phyloP scores from a whole-genome alignment of 2,113 vertebrate species.

The Thamnaconus septentrionalis region DNA sequence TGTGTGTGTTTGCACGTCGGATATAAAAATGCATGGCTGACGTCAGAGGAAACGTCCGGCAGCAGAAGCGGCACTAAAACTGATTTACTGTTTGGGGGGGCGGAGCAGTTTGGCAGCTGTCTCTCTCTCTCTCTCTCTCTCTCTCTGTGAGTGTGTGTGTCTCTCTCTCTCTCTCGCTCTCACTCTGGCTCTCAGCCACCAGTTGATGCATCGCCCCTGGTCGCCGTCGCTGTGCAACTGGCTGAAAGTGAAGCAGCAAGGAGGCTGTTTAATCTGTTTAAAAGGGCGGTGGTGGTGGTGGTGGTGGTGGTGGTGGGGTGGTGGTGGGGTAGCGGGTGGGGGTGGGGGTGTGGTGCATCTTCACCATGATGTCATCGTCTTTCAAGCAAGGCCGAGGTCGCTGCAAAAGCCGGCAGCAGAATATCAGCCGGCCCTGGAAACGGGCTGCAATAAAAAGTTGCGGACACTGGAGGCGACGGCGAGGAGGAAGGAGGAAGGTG shows the following conservation, averaged over 20 bases:
- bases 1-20: constrained; percentile 65
- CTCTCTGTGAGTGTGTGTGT: too few species aligned
- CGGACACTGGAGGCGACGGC: constrained; percentile 46
- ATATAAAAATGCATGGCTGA: constrained; percentile 74
- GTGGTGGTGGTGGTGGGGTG: too few species aligned
- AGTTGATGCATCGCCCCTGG: constrained; percentile 56
- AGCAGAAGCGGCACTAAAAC: constrained; percentile 63
- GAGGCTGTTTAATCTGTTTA: constrained; percentile 17
- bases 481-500: constrained; percentile 45
- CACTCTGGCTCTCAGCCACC: too few species aligned
- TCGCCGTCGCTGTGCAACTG: constrained; percentile 57
- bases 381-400: background rate
- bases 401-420: background rate
- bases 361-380: constrained; percentile 4
- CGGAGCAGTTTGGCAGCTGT: too few species aligned
- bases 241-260: background rate
- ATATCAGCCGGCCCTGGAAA: constrained; percentile 60
- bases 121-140: too few species aligned
- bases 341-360: background rate
- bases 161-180: too few species aligned
- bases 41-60: constrained; percentile 50
- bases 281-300: background rate
- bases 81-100: too few species aligned
- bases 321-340: background rate
- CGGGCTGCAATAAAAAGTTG: constrained; percentile 46